Base-by-base conservation (phyloP, 2,888 invertebrate genomes). In the Drosophila paucipuncta region DNA sequence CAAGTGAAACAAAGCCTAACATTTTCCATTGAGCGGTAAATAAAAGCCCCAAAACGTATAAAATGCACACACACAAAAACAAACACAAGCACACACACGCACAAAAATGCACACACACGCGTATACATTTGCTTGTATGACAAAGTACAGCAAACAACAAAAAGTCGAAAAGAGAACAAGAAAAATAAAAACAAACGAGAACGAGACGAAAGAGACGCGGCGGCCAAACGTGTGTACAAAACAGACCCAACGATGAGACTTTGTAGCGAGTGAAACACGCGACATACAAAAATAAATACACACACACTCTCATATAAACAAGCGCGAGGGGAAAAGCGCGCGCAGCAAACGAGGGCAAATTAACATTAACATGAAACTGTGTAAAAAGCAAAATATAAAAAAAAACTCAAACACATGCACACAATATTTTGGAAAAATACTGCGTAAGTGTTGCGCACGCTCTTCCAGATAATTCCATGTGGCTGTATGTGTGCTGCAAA, bases 101-200 rank as follows among this genome's bases (percentile, higher is more conserved):
- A n/a, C 67, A 33, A 57, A 22, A 58, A 74, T 43, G 66, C 65
- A 22, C 35, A 68, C 35, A 49, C 37, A 65, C 33, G 58, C 11
- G 50, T n/a, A 49, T 30, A 22, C 28, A 53, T 31, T 62, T 28
- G 52, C 37, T 54, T 50, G 47, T 86, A 80, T 85, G 86, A 68
- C 78, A 89, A 91, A 86, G 91, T 87, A 91, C 90, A 91, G 91
- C 91, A 91, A 89, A 91, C 91, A 91, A 89, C 90, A 89, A 91
- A 90, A 91, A 91, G 80, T 90, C 82, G 74, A 91, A 88, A 89
- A 80, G 78, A 88, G 80, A 90, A 90, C 67, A 80, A 78, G 78
- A 84, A 86, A 87, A 91, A 86, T 86, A 89, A 87, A 91, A 86
- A 90, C 90, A 85, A 87, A 89, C 87, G 87, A 78, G 78, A 78